Evolutionary conservation across 2,797 vertebrate genomes (phyloP).

Genomic region (Anomalospiza imberbis): DNA sequence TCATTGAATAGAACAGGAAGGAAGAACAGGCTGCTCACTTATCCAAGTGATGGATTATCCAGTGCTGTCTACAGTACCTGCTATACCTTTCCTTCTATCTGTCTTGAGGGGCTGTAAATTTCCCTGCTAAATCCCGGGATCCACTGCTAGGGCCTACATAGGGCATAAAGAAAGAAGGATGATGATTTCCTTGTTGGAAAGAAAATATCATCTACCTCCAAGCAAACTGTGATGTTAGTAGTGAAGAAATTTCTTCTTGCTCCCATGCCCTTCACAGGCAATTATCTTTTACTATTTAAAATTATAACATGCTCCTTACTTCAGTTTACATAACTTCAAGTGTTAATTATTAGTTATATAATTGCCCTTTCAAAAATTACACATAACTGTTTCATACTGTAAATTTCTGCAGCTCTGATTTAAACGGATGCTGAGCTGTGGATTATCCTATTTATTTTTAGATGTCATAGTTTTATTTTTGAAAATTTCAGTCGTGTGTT

Average conservation of each 20-base stretch:
- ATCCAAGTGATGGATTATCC: neutral
- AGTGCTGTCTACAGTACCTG: neutral
- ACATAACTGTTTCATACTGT: neutral
- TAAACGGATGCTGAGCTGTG: neutral
- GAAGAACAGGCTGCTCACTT: neutral
- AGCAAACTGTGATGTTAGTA: neutral
- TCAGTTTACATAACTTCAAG: neutral
- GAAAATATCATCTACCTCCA: neutral
- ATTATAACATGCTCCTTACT: neutral
- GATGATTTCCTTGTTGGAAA: neutral
- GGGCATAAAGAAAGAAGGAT: neutral
- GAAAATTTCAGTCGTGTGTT: neutral
- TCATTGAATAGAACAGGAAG: neutral
- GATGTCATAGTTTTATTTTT: neutral
- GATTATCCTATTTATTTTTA: neutral
- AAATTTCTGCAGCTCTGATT: neutral
- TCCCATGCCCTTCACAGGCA: neutral
- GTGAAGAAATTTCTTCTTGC: neutral
- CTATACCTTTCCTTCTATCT: neutral
- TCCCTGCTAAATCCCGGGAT: neutral
- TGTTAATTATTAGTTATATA: neutral
- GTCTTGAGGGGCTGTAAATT: neutral
- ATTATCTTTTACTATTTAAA: neutral
- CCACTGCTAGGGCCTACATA: neutral
- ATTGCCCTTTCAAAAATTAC: neutral